Evolutionary conservation across 2,888 invertebrate species (phyloP), one percentile per base, ranked within the genome.

Genomic region (Cryptocheilus praepositus): DNA sequence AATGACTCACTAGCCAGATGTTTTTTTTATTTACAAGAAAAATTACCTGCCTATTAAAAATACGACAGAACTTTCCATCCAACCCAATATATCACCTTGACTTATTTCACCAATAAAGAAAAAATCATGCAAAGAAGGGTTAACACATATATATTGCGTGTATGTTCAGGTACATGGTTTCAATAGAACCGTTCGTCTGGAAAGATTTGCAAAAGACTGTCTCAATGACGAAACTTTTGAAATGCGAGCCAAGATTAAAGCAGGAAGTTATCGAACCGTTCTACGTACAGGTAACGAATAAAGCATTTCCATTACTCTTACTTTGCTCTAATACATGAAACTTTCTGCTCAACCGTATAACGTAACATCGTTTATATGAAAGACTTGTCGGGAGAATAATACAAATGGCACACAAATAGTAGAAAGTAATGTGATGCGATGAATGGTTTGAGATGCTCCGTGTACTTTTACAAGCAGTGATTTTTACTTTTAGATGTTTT

Each of bases 131-230:
- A n/a, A n/a, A n/a, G n/a, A n/a, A n/a, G n/a, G n/a, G n/a, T n/a
- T n/a, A n/a, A n/a, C n/a, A n/a, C n/a, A n/a, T 25, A 4, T 52
- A n/a, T 11, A 54, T 36, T 46, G 3, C 46, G 11, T 46, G 11
- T 85, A 83, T 45, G 25, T 25, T 25, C 77, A 91, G 91, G 46
- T 95, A 94, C 85, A 92, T 93, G 51, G 93, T 95, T 2, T 94
- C 94, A 0, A 92, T 92, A 21, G 92, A 92, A 36, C 94, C 95
- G n/a, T 94, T 94, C 83, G 89, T 94, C 28, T 95, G 95, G 95
- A 93, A 93, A 72, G 93, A 94, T 81, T 89, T 95, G n/a, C 94
- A 94, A 81, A 93, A 93, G 71, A 92, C 92, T 78, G 90, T 93
- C 2, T 91, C 90, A 15, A 90, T 93, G 81, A 91, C 91, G 0